Conservation (phyloP, 2,888 invertebrate species). For the Schizaphis graminum region DNA sequence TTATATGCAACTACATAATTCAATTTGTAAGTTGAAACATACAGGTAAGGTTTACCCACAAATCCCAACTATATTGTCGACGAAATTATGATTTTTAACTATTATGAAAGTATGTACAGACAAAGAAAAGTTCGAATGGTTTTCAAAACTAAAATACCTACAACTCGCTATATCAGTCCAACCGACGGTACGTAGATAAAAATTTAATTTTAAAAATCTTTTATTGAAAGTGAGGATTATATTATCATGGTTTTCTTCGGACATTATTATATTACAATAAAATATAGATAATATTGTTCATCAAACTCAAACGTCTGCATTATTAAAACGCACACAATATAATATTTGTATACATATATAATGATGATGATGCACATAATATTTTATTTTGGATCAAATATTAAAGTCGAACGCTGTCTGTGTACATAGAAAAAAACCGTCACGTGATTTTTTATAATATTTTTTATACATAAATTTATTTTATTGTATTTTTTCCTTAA, state of each 20-base stretch:
- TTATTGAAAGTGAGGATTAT: not conserved
- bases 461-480: not conserved
- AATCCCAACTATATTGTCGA: not conserved
- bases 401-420: not conserved
- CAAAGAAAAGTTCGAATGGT: not conserved
- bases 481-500: not conserved
- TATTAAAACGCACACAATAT: not conserved
- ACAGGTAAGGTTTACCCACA: not conserved
- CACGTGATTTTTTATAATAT: not conserved
- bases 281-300: not conserved
- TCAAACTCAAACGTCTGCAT: not conserved
- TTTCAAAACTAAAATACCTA: not conserved
- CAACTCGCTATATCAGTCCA: not conserved
- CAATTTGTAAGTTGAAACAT: not conserved
- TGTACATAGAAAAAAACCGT: not conserved
- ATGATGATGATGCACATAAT: not conserved
- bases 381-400: not conserved
- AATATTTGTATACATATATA: not conserved
- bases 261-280: not conserved
- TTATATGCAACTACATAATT: not conserved
- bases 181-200: not conserved
- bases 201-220: not conserved
- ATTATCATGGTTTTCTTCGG: not conserved
- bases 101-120: not conserved
- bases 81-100: not conserved